Evolutionary conservation across 1,140 invertebrate genomes (phyloP).

Genomic region (Leptopilina boulardi): DNA sequence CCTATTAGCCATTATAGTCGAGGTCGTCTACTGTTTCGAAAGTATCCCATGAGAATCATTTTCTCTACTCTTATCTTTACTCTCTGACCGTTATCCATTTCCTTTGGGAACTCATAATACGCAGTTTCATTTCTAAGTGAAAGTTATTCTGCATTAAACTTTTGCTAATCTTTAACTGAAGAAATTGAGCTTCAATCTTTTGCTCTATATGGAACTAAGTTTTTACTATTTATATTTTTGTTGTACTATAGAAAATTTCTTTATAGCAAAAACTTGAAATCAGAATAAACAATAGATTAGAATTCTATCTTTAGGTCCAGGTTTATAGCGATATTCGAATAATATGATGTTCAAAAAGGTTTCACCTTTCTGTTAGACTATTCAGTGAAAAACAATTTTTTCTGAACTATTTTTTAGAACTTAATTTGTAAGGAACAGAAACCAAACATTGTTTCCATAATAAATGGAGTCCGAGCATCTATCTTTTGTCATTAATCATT

Average conservation of each 20-base stretch:
- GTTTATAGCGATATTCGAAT: too few species aligned
- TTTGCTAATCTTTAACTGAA: constrained; percentile 25
- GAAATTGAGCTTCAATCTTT: neutral
- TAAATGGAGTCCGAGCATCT: too few species aligned
- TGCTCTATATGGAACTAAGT: too few species aligned
- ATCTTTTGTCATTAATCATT: neutral
- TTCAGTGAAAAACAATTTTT: too few species aligned
- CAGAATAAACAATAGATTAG: too few species aligned
- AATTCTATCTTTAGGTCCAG: too few species aligned
- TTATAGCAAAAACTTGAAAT: too few species aligned
- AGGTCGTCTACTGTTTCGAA: constrained; percentile 41
- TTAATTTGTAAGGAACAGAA: too few species aligned
- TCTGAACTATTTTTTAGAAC: too few species aligned
- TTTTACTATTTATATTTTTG: neutral
- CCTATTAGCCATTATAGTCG: constrained; percentile 55
- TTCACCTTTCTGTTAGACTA: too few species aligned
- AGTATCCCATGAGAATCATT: constrained; percentile 51
- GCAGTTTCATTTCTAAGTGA: constrained; percentile 58
- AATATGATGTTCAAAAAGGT: too few species aligned
- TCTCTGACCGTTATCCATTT: constrained; percentile 48
- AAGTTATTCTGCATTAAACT: constrained; percentile 48
- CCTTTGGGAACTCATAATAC: constrained; percentile 48
- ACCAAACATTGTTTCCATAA: too few species aligned
- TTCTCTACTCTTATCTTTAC: constrained; percentile 37
- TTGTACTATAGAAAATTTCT: neutral